Base-by-base conservation (phyloP, 2,888 invertebrate genomes). In the Amphiduros pacificus region DNA sequence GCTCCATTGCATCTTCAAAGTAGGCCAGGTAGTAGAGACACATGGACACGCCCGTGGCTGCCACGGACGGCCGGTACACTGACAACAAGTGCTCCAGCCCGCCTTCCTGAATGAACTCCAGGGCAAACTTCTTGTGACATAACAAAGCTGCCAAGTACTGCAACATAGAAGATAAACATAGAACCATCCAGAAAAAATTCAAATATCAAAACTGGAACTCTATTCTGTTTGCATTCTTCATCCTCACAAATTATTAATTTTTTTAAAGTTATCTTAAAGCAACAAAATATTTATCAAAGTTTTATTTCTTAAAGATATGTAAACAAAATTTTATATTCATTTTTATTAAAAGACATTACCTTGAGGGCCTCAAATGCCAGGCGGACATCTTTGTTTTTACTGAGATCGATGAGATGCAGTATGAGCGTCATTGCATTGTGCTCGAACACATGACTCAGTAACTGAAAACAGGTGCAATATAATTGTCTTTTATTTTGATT, bases 41-140 rank as follows among this genome's bases (percentile, higher is more conserved):
- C 66, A 97, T 92, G 0, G 96, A 93, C 1, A 97, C 96, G 17
- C 94, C 98, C 0, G 96, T 96, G 0, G 97, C 94, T 0, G 97
- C 94, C 55, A 97, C 90, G 32, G 95, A 94, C 0, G 95, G 96
- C 31, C 94, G 87, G 0, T 94, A 93, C 1, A 99, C 93, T 79
- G 92, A 91, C 17, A 98, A 85, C 55, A 98, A 86, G 65, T 89
- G 88, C 87, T 93, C 85, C 50, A 99, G 82, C 0, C 97, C 98
- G 29, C 91, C 91, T 79, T 89, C 88, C 62, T 91, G 89, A 55
- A 99, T 90, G 82, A 98, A 98, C 80, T 98, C 97, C 31, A 97
- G 89, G 0, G 94, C 93, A 85, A 99, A 97, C 83, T 97, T 97
- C 85, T 98, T 98, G 83, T 99, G 98, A 78, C 97, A 97, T 17